Percentiles rank a stretch among this genome's conserved stretches.
Evolutionary conservation across 2,113 vertebrate species (phyloP).

Genomic region (Sprattus sprattus): DNA sequence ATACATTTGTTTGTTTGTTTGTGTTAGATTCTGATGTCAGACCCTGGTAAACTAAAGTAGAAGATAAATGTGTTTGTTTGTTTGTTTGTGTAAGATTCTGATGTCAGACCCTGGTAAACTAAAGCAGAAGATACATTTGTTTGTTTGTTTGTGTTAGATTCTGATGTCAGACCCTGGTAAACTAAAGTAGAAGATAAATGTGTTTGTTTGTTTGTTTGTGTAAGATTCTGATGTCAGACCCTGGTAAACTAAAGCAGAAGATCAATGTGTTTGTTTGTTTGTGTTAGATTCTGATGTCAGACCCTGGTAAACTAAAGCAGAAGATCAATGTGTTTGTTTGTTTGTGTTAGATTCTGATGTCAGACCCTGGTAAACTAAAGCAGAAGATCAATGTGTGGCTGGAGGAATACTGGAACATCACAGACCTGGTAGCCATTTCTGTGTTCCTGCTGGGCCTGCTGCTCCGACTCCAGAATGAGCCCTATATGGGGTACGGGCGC

Average conservation of each 20-base stretch:
- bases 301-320: conserved; percentile 95
- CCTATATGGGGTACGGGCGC: conserved; percentile 94
- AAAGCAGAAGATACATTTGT: too few relatives aligned
- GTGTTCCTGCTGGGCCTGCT: conserved; percentile 87
- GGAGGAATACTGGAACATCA: conserved; percentile 99
- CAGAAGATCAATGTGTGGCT: conserved; percentile 98
- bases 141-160: too few relatives aligned
- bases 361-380: conserved; percentile 94
- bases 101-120: too few relatives aligned
- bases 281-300: conserved; percentile 93
- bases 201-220: not conserved
- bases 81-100: too few relatives aligned
- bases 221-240: conserved; percentile 98
- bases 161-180: too few relatives aligned
- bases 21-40: too few relatives aligned
- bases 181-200: too few relatives aligned
- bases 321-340: conserved; percentile 84
- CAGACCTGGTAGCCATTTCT: conserved; percentile 88
- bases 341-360: conserved; percentile 88
- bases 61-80: too few relatives aligned
- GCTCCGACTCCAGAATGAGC: conserved; percentile 86
- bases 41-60: too few relatives aligned
- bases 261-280: conserved; percentile 64
- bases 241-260: conserved; percentile 96
- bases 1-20: too few relatives aligned